Base-by-base conservation (phyloP, 2,888 invertebrate genomes). In the Ornithoptera priamus region DNA sequence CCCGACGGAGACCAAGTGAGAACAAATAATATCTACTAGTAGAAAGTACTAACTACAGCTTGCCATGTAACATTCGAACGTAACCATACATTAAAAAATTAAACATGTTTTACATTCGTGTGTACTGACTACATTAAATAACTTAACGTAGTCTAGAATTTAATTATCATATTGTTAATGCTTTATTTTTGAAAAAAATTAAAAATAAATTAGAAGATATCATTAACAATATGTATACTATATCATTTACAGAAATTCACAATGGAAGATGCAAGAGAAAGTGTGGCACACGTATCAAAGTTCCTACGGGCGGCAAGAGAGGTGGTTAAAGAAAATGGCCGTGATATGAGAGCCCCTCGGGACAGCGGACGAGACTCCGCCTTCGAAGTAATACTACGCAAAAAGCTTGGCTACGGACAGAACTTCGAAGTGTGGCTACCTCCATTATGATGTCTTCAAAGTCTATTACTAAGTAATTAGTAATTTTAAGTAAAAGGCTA, bases 371-470 rank as follows among this genome's bases (percentile, higher is more conserved):
- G 90, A 39, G 94, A 94, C 87, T 90, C 87, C 71, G 79, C 82
- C 62, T 85, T 90, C 75, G 92, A 92, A 76, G 85, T 86, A 73
- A 87, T 88, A 75, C 88, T 93, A 75, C 89, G 93, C 77, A 93
- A 93, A 85, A 92, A 94, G 84, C 89, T 94, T 77, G 92, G 90
- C 75, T 93, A 90, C 83, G 93, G 93, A 75, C 85, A 91, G 2
- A 81, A 87, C 68, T 89, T 92, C 62, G 84, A 91, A 92, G 93
- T 94, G 83, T 94, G 94, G 94, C 87, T 94, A 80, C 94, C 94
- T 66, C 92, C 92, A 1, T 88, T 86, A 71, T 91, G 80, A 88
- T 86, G 90, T 90, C 90, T 90, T 91, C 89, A 70, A 65, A 67
- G 8, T n/a, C 70, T 69, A 67, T 42, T 66, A 62, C n/a, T 68